Evolutionary conservation across 2,888 invertebrate genomes (phyloP).

Genomic region (Oscheius sp.): DNA sequence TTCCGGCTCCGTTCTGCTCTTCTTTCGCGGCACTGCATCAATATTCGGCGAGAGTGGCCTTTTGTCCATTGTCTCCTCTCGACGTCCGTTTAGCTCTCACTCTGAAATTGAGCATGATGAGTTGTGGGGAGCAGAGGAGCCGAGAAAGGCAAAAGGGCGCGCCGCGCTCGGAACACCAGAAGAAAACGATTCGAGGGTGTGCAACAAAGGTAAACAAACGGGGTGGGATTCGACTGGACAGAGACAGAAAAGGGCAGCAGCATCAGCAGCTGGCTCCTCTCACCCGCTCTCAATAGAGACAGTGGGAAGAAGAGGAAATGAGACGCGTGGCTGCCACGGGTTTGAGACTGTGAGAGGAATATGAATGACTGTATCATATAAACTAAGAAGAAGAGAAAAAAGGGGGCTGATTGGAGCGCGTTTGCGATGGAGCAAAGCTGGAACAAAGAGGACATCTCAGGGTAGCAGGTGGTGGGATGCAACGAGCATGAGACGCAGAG

Average conservation of each 20-base stretch:
- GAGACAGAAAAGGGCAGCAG: constrained; percentile 21
- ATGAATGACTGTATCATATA: constrained; percentile 1
- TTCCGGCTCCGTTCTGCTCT: constrained; percentile 28
- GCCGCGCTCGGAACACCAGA: constrained; percentile 6
- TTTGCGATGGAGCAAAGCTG: background rate
- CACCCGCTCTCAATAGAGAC: background rate
- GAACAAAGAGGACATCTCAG: background rate
- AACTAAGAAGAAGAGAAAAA: background rate
- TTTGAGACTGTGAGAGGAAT: constrained; percentile 13
- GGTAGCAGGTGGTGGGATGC: background rate
- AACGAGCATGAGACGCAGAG: constrained; percentile 28
- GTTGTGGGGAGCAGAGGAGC: background rate
- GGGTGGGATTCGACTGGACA: constrained; percentile 10
- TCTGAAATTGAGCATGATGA: background rate
- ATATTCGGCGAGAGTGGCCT: constrained; percentile 28
- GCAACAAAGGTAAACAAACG: constrained; percentile 19
- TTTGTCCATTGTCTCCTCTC: constrained; percentile 20
- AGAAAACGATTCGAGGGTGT: constrained; percentile 9
- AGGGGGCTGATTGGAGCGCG: background rate
- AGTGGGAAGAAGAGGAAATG: constrained; percentile 18
- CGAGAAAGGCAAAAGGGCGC: constrained; percentile 17
- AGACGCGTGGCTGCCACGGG: too few relatives aligned
- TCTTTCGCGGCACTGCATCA: constrained; percentile 21
- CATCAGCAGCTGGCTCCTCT: too few relatives aligned
- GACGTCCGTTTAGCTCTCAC: constrained; percentile 4